Evolutionary conservation across 2,888 invertebrate genomes (phyloP).

Genomic region (Acleris literana): DNA sequence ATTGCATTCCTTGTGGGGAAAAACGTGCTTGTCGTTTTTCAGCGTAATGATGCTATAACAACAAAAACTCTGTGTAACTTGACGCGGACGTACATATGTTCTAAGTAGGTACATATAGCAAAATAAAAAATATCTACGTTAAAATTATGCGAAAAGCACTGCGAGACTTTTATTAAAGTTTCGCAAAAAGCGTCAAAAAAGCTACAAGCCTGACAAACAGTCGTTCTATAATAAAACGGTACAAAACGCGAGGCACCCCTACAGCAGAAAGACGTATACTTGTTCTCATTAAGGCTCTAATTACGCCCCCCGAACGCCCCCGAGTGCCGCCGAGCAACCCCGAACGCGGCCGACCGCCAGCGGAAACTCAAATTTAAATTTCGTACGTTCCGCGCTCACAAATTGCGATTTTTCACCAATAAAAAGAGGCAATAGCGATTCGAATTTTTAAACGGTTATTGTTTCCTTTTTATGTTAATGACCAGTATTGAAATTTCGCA

Average conservation of each 20-base stretch:
- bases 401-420: constrained; percentile 77
- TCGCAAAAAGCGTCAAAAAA: constrained; percentile 36
- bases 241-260: constrained; percentile 63
- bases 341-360: constrained; percentile 54
- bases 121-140: constrained; percentile 20
- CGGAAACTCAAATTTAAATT: constrained; percentile 79
- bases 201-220: constrained; percentile 49
- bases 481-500: constrained; percentile 73
- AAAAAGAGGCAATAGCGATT: constrained; percentile 73
- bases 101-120: constrained; percentile 7
- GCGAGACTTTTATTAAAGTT: constrained; percentile 37
- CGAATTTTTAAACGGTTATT: constrained; percentile 81
- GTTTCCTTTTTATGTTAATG: constrained; percentile 82
- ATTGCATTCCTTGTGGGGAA: constrained; percentile 12
- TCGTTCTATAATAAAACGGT: constrained; percentile 65
- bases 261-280: constrained; percentile 58
- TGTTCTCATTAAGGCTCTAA: constrained; percentile 79
- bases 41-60: too few species aligned
- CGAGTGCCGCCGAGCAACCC: constrained; percentile 39
- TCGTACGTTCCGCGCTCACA: constrained; percentile 66
- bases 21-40: neutral
- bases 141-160: constrained; percentile 33
- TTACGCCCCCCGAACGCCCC: constrained; percentile 54
- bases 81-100: constrained; percentile 18
- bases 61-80: neutral